Base-by-base conservation (phyloP, 2,113 vertebrate genomes). In the Leptocoma aspasia region DNA sequence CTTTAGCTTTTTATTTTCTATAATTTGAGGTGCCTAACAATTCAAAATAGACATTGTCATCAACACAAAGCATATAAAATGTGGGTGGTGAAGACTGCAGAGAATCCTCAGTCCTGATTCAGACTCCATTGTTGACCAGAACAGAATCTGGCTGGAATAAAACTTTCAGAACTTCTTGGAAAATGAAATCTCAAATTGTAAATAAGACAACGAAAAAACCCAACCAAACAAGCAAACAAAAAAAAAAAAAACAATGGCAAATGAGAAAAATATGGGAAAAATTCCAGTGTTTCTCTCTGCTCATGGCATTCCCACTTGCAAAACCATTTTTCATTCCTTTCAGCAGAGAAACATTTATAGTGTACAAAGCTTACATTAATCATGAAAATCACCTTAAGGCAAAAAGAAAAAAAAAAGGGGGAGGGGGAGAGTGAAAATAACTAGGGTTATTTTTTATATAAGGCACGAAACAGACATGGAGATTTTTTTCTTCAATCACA, bases 201-300 rank as follows among this genome's bases (percentile, higher is more conserved):
- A 92, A 49, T 91, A 86, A 81, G 27, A 53, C 14, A 56, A 63
- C 56, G 53, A 33, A 73, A 87, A 78, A 69, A 70, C 23, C 0
- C 41, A 82, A 61, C 19, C 15, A 45, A 78, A 39, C 39, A 76
- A 49, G 21, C 16, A 73, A 93, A 78, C 37, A 90, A 87, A 95
- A 93, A 73, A 93, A 78, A 35, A 90, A 87, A 95, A 93, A 82
- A 23, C 63, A 96, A 90, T 64, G 16, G 65, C 17, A 91, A 94
- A 96, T 85, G 83, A 96, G 61, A 92, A 97, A 92, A 95, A 82
- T 42, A 86, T 92, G 91, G 63, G 64, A 17, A 82, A 75, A 95
- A 95, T 60, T 94, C 72, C 89, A 89, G 33, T 59, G 47, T 91
- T 66, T 88, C 49, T 85, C 77, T 52, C 31, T 71, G 47, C 47